Conservation (phyloP, 92 coral and sea anemone species). For the Montipora capitata region DNA sequence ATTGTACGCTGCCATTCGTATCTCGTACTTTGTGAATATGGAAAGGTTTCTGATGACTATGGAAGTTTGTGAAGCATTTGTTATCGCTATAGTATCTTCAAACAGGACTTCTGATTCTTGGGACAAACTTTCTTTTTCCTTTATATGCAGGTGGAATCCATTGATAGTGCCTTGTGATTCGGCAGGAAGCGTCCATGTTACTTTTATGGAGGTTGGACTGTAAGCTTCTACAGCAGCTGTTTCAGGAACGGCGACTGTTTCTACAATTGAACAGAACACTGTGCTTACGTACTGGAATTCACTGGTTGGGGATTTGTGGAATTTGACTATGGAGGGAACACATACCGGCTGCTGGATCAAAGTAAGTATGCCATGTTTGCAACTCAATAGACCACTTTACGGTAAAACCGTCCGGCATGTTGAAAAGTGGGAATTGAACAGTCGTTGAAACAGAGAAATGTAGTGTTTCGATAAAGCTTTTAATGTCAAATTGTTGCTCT, state of each 20-base stretch:
- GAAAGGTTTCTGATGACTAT: slow-evolving; percentile 10
- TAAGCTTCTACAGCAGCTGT: not conserved
- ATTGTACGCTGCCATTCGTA: slow-evolving; percentile 13
- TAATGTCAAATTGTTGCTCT: too few species aligned
- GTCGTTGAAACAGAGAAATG: too few species aligned
- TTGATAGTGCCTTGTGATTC: not conserved
- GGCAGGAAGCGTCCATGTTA: slow-evolving; percentile 17
- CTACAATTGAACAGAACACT: not conserved
- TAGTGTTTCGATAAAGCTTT: too few species aligned
- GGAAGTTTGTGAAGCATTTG: slow-evolving; percentile 10
- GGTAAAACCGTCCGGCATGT: too few species aligned
- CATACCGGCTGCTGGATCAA: too few species aligned
- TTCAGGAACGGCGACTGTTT: not conserved
- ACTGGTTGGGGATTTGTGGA: too few species aligned
- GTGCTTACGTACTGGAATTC: too few species aligned
- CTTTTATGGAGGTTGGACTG: slow-evolving; percentile 22
- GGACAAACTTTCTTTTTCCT: not conserved
- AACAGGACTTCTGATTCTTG: not conserved
- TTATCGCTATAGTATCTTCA: not conserved
- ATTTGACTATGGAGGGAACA: too few species aligned
- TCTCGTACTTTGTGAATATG: slow-evolving; percentile 13
- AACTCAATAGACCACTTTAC: too few species aligned
- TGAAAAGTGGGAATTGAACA: too few species aligned
- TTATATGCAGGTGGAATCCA: slow-evolving; percentile 18
- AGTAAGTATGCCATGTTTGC: too few species aligned